Conservation (phyloP, 2,888 invertebrate species). For the Meiosimyza decipiens region DNA sequence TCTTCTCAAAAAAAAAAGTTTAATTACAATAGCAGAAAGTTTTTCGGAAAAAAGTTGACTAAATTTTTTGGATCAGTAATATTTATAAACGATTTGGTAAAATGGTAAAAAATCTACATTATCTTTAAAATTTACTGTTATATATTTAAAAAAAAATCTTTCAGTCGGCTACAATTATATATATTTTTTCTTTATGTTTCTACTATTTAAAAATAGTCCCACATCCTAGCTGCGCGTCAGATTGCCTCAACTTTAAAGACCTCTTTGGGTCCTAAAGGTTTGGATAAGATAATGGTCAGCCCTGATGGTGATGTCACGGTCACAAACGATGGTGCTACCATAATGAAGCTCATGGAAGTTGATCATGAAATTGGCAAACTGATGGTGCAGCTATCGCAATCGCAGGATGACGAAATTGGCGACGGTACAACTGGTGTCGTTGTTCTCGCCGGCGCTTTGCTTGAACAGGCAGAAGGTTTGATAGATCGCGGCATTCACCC, state of each 20-base stretch:
- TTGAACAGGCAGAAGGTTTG: constrained; percentile 93
- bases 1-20: too few relatives aligned
- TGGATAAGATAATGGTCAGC: constrained; percentile 98
- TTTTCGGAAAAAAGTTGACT: too few relatives aligned
- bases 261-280: constrained; percentile 95
- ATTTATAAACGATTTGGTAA: too few relatives aligned
- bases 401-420: constrained; percentile 99
- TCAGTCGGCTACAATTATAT: neutral
- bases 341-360: constrained; percentile 98
- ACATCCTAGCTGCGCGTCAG: constrained; percentile 95
- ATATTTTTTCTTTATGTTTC: neutral
- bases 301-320: constrained; percentile 97
- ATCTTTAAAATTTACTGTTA: constrained; percentile 3
- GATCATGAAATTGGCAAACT: constrained; percentile 98
- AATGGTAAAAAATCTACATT: too few relatives aligned
- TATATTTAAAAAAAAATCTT: too few relatives aligned
- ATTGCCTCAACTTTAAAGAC: constrained; percentile 91
- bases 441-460: constrained; percentile 81
- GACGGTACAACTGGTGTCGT: constrained; percentile 99
- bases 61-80: too few relatives aligned
- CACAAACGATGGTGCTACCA: constrained; percentile 99
- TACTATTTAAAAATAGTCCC: constrained; percentile 81
- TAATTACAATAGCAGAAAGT: too few relatives aligned
- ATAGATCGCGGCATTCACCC: constrained; percentile 98
- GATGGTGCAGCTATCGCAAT: constrained; percentile 97